A percentile compares a stretch with the other conserved stretches of the same genome.
Conservation (phyloP, 2,113 vertebrate genomes). For the Paratilapia polleni region DNA sequence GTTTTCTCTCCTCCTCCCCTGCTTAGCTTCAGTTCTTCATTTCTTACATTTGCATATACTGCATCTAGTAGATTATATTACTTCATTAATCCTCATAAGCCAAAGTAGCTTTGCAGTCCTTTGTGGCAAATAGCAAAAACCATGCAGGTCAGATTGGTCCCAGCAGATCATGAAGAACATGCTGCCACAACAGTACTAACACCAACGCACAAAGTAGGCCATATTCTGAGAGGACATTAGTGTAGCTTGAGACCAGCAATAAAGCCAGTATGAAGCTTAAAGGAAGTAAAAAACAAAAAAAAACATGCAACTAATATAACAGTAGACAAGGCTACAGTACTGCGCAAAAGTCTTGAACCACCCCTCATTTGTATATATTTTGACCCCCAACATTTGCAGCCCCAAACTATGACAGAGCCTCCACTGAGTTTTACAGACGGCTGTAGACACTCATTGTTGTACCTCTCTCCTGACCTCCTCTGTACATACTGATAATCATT, state of each 20-base stretch:
- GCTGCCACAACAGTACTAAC: no score
- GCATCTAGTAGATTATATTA: not conserved
- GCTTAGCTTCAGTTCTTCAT: not conserved
- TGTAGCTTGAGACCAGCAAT: not conserved
- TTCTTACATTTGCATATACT: not conserved
- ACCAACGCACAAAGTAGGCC: no score
- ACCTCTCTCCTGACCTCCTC: no score
- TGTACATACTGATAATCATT: no score
- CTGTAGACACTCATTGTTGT: no score
- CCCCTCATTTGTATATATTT: no score
- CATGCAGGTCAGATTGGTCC: not conserved
- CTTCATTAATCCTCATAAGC: not conserved
- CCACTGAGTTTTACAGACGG: no score
- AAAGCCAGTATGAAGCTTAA: not conserved
- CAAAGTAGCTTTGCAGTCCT: not conserved
- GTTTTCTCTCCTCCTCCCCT: not conserved
- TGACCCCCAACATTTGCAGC: no score
- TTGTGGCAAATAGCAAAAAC: slow-evolving; percentile 5
- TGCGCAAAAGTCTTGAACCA: no score
- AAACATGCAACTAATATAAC: not conserved
- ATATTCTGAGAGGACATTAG: not conserved
- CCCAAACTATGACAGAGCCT: no score
- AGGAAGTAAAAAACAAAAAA: no score
- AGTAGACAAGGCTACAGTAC: not conserved
- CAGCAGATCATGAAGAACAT: not conserved